Evolutionary conservation across 2,797 vertebrate species (phyloP).

Genomic region (Anabas testudineus): DNA sequence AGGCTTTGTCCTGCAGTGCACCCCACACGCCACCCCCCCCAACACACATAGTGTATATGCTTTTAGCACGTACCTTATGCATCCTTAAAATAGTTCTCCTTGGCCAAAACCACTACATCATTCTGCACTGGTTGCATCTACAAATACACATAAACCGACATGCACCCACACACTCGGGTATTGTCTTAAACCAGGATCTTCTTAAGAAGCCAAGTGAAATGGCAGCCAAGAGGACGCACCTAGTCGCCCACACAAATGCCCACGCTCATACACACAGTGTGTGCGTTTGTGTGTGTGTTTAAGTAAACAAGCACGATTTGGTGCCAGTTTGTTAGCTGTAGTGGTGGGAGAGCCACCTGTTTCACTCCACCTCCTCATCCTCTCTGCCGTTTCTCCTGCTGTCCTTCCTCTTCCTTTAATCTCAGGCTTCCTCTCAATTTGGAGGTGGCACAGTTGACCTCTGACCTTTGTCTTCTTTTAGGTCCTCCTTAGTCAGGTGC

Average conservation of each 20-base stretch:
- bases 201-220: conserved; percentile 23
- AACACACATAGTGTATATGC: conserved; percentile 2
- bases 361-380: conserved; percentile 27
- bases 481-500: conserved; percentile 98
- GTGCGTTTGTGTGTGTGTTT: neutral
- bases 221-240: conserved; percentile 55
- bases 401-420: conserved; percentile 51
- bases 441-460: conserved; percentile 22
- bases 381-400: conserved; percentile 36
- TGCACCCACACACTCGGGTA: neutral
- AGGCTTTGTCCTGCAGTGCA: conserved; percentile 29
- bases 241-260: conserved; percentile 17
- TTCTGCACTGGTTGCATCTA: conserved; percentile 17
- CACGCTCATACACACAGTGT: conserved; percentile 10
- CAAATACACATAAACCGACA: conserved; percentile 11
- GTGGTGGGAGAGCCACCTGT: conserved; percentile 75
- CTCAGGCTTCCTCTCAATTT: conserved; percentile 28
- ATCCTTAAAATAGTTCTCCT: conserved; percentile 44
- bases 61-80: conserved; percentile 48
- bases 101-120: conserved; percentile 1
- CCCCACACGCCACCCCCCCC: neutral
- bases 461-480: conserved; percentile 75
- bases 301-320: conserved; percentile 18
- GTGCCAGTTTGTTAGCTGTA: conserved; percentile 40
- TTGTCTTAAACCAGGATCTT: neutral